Conservation (phyloP, 2,888 invertebrate species). For the Netelia inedita region DNA sequence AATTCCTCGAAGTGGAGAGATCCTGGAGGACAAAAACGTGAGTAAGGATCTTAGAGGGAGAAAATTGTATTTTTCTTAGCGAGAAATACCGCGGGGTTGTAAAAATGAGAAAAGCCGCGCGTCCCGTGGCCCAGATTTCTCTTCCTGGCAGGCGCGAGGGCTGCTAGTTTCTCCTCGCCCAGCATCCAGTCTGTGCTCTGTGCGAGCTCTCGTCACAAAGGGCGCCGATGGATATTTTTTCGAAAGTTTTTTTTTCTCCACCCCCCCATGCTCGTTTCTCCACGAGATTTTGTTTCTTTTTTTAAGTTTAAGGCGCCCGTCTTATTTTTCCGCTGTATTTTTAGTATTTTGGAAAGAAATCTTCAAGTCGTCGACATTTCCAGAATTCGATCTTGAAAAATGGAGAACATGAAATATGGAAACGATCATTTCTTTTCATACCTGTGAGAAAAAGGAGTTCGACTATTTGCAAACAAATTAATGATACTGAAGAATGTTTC, state of each 20-base stretch:
- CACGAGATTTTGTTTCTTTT: constrained; percentile 39
- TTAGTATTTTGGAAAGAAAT: background rate
- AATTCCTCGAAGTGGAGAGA: constrained; percentile 29
- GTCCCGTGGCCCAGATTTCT: constrained; percentile 67
- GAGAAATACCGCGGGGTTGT: constrained; percentile 66
- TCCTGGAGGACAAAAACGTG: constrained; percentile 34
- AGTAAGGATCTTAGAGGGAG: constrained; percentile 46
- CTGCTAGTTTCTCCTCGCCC: constrained; percentile 22
- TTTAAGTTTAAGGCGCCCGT: constrained; percentile 5
- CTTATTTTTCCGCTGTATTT: constrained; percentile 25
- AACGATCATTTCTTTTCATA: no score
- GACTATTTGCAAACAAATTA: background rate
- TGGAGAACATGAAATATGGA: background rate
- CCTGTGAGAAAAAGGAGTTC: background rate
- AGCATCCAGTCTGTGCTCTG: constrained; percentile 5
- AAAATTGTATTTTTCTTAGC: constrained; percentile 62
- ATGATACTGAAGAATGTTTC: no score
- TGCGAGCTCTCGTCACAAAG: constrained; percentile 56
- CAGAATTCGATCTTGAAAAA: background rate
- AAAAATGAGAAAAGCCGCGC: constrained; percentile 61
- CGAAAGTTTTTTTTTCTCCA: constrained; percentile 54
- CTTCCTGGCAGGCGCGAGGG: constrained; percentile 62
- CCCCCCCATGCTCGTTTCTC: background rate
- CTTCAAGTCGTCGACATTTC: background rate
- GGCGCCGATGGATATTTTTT: constrained; percentile 58